Conservation (phyloP, 2,888 invertebrate genomes). For the Pelosia muscerda region DNA sequence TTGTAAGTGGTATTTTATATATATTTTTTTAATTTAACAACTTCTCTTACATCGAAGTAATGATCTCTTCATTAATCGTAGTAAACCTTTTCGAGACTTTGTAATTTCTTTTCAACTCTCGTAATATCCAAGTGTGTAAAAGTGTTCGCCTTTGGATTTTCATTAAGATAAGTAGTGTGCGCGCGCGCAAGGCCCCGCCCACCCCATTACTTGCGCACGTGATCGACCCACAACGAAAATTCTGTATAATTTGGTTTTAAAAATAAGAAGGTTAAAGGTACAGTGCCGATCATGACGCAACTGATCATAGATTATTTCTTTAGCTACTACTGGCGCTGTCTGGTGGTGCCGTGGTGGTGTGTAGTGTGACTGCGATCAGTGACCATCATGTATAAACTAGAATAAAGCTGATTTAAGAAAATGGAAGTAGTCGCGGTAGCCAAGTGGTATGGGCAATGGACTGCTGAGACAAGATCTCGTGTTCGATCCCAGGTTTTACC, state of each 20-base stretch:
- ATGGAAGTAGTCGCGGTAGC: too few relatives aligned
- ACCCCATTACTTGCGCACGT: slow-evolving; percentile 46
- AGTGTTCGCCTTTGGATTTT: slow-evolving; percentile 57
- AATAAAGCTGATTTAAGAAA: too few relatives aligned
- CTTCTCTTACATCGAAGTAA: not conserved
- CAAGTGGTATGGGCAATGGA: too few relatives aligned
- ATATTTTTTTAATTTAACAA: not conserved
- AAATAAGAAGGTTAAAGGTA: slow-evolving; percentile 30
- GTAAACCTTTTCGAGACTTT: slow-evolving; percentile 27
- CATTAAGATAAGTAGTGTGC: slow-evolving; percentile 59
- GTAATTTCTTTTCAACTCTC: slow-evolving; percentile 7
- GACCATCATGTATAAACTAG: too few relatives aligned
- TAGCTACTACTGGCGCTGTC: not conserved
- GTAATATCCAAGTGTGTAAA: slow-evolving; percentile 34
- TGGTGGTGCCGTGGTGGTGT: not conserved
- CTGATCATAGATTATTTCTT: not conserved
- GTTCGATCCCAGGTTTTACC: too few relatives aligned
- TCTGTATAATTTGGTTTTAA: slow-evolving; percentile 40
- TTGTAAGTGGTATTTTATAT: too few relatives aligned
- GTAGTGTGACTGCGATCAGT: not conserved
- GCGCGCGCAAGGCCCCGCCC: slow-evolving; percentile 50
- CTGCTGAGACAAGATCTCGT: too few relatives aligned
- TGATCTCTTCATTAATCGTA: not conserved
- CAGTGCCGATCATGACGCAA: not conserved
- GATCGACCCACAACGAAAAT: slow-evolving; percentile 31